Conservation (phyloP, 1,140 invertebrate species). For the Achatina immaculata region DNA sequence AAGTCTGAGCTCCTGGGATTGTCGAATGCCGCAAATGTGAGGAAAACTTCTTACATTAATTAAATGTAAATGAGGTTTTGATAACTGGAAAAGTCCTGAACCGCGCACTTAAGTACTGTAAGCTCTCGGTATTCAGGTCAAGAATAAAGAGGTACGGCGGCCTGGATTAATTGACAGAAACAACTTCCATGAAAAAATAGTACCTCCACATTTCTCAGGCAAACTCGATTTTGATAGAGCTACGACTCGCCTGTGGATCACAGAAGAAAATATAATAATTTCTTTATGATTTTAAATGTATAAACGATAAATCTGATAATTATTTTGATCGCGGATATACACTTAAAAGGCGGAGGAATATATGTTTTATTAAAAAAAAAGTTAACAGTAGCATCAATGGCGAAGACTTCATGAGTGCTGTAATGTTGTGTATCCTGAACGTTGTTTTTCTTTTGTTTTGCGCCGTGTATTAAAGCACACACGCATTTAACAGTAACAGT, state of each 20-base stretch:
- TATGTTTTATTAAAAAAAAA: background rate
- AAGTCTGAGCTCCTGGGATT: too few species aligned
- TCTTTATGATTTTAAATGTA: too few species aligned
- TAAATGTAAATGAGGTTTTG: too few species aligned
- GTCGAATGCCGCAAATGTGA: too few species aligned
- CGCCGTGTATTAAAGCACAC: background rate
- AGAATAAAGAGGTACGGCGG: background rate
- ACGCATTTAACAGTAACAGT: background rate
- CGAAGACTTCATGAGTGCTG: background rate
- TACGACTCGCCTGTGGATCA: too few species aligned
- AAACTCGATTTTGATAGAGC: too few species aligned
- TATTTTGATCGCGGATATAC: too few species aligned
- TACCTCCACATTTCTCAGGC: background rate
- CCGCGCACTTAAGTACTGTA: background rate
- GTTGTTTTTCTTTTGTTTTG: conserved; percentile 5
- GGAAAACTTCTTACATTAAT: too few species aligned
- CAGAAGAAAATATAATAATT: too few species aligned
- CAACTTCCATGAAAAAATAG: background rate
- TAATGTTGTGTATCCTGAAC: background rate
- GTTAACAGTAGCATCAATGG: conserved; percentile 2
- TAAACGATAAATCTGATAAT: too few species aligned
- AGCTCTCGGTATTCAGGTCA: conserved; percentile 8
- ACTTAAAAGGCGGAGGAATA: background rate
- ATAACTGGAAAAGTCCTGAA: background rate
- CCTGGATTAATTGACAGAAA: background rate